Base-by-base conservation (phyloP, 1,140 invertebrate species). In the Psix sp. region DNA sequence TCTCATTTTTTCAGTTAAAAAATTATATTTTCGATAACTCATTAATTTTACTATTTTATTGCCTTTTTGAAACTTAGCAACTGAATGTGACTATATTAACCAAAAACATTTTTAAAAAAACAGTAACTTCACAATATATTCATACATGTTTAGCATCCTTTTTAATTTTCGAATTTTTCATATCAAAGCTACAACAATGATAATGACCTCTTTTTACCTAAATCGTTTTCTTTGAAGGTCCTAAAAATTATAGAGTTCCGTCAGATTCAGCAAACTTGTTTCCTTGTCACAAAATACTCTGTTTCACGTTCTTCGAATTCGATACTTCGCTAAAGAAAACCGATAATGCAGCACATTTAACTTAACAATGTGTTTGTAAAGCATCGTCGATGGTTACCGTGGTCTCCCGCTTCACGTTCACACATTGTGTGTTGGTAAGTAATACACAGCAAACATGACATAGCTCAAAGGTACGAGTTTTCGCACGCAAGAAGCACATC, bases 401-500 rank as follows among this genome's bases (percentile, higher is more conserved):
- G 2, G 26, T 13, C 29, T 51, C 35, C 13, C n/a, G 39, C 29
- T 63, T 60, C 29, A 51, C 36, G 38, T 62, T 13, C 45, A 63
- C 46, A 63, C 59, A 51, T 63, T 63, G 59, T 63, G 33, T 42
- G 45, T 24, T 29, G 24, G n/a, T 20, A 43, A 63, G 10, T 51
- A 40, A 63, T 45, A 21, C 14, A 31, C 43, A 24, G 24, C 29
- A 42, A 31, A 46, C 52, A 57, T 35, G 63, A 49, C 45, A 29
- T 49, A 21, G 43, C 45, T 57, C 14, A 26, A 35, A 67, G 63
- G 51, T 57, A 67, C 20, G 29, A 57, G 54, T 67, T 57, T 67
- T 56, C 43, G 45, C 63, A 67, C 63, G 63, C 63, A 65, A 65
- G 18, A 38, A n/a, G n/a, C n/a, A 10, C 15, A 13, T 67, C 43